A percentile compares a stretch with the other conserved stretches of the same genome.
phyloP scores from a whole-genome alignment of 2,888 invertebrate species.

The Acleris holmiana region DNA sequence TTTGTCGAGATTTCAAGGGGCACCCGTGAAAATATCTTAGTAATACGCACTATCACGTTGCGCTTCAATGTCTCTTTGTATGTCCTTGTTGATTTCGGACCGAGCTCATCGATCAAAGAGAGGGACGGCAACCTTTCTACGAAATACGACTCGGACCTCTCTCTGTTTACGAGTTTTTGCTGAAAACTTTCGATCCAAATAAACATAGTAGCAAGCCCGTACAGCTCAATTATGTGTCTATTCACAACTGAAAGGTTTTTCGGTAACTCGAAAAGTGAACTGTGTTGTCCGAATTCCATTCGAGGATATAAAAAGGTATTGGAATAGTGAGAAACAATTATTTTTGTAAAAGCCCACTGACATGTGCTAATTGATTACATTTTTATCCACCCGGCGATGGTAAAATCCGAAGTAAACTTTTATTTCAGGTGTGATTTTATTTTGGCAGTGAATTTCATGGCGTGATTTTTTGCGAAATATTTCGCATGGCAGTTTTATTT shows the following conservation, averaged over 20 bases:
- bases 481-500: too few relatives aligned
- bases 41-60: not conserved
- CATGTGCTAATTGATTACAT: not conserved
- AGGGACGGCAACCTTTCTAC: conserved; percentile 69
- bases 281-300: conserved; percentile 10
- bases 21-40: too few relatives aligned
- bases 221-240: conserved; percentile 39
- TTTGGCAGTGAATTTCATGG: too few relatives aligned
- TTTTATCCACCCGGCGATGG: not conserved
- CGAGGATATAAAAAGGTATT: conserved; percentile 1
- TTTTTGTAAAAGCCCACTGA: not conserved
- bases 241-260: conserved; percentile 24
- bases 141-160: conserved; percentile 64
- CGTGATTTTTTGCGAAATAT: too few relatives aligned
- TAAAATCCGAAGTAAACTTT: too few relatives aligned
- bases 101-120: conserved; percentile 69
- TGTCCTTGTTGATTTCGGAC: conserved; percentile 42
- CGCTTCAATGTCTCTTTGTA: conserved; percentile 16
- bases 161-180: conserved; percentile 64
- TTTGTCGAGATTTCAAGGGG: too few relatives aligned
- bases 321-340: not conserved
- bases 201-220: conserved; percentile 43
- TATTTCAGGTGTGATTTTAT: too few relatives aligned
- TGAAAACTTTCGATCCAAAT: conserved; percentile 49
- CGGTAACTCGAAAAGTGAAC: conserved; percentile 15